Conservation (phyloP, 1,140 invertebrate species). For the Temnothorax nylanderi region DNA sequence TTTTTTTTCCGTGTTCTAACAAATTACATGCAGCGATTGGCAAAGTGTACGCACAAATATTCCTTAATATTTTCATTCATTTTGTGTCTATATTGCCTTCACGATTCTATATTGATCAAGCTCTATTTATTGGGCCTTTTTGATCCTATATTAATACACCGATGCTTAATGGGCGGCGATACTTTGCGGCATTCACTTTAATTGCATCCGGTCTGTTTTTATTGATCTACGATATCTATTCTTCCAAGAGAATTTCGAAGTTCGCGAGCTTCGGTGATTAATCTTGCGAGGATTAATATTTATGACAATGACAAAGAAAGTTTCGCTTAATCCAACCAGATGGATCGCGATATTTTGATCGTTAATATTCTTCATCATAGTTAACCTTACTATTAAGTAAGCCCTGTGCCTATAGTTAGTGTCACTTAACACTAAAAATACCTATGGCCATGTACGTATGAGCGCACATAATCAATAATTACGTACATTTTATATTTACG, state of each 20-base stretch:
- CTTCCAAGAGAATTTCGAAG: not conserved
- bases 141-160: conserved; percentile 23
- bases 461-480: conserved; percentile 61
- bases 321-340: conserved; percentile 4
- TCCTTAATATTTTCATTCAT: conserved; percentile 13
- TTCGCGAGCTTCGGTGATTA: not conserved
- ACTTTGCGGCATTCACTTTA: conserved; percentile 39
- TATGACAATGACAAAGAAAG: conserved; percentile 6
- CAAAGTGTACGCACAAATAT: not conserved
- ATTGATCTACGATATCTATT: conserved; percentile 3
- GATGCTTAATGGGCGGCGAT: not conserved
- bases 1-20: too few species aligned
- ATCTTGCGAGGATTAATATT: conserved; percentile 37
- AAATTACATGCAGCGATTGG: not conserved
- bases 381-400: conserved; percentile 61
- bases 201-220: conserved; percentile 19
- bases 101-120: not conserved
- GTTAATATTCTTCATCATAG: conserved; percentile 46
- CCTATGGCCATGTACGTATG: conserved; percentile 52
- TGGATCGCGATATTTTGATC: conserved; percentile 48
- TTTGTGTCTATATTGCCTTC: not conserved
- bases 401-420: conserved; percentile 55
- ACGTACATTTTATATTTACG: conserved; percentile 61
- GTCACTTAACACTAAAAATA: conserved; percentile 59
- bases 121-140: conserved; percentile 4